phyloP scores from a whole-genome alignment of 2,113 vertebrate species.

The Oreochromis tanganicae region DNA sequence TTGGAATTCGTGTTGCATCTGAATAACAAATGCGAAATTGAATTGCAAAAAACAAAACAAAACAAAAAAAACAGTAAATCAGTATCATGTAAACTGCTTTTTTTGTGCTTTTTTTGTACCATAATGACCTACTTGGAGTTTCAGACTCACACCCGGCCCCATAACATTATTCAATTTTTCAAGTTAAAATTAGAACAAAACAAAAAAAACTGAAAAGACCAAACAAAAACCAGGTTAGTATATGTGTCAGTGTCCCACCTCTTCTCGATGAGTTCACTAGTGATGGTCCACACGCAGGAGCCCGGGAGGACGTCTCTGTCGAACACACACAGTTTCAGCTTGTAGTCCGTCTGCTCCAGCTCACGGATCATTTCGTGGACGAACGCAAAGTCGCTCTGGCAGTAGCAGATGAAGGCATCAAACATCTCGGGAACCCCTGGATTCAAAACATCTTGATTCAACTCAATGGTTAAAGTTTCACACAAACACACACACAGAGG shows the following conservation, averaged over 20 bases:
- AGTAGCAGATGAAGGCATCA: constrained; percentile 98
- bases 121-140: neutral
- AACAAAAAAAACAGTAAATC: neutral
- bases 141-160: neutral
- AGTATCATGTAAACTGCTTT: neutral
- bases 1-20: neutral
- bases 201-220: neutral
- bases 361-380: constrained; percentile 94
- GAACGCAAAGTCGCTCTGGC: constrained; percentile 85
- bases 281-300: constrained; percentile 92
- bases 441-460: neutral
- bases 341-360: constrained; percentile 84
- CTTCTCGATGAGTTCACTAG: constrained; percentile 91
- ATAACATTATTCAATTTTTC: neutral
- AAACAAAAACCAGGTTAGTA: neutral
- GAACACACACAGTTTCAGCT: constrained; percentile 91
- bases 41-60: neutral
- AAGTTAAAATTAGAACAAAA: neutral
- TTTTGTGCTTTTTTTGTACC: neutral
- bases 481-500: neutral
- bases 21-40: neutral
- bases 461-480: neutral
- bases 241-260: constrained; percentile 63
- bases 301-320: constrained; percentile 94
- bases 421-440: constrained; percentile 78